Evolutionary conservation across 2,888 invertebrate species (phyloP).

Genomic region (Ecliptopera silaceata): DNA sequence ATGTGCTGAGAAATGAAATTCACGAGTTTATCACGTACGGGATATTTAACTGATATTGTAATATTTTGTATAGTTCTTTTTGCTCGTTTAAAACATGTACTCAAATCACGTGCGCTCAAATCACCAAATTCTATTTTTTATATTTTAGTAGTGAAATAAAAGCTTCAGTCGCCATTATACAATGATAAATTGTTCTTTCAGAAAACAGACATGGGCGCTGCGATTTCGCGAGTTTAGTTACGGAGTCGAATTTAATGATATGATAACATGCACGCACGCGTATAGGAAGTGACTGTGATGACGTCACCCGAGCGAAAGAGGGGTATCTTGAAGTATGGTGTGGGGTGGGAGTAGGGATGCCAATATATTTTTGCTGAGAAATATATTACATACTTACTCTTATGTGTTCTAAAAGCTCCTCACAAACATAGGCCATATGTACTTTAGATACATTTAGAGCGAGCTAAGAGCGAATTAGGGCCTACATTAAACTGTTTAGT

Average conservation of each 20-base stretch:
- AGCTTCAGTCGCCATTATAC: constrained; percentile 1
- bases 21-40: neutral
- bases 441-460: neutral
- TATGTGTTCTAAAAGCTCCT: neutral
- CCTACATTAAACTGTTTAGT: neutral
- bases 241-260: constrained; percentile 49
- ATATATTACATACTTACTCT: constrained; percentile 16
- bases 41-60: neutral
- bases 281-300: constrained; percentile 56
- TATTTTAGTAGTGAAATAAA: neutral
- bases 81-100: too few relatives aligned
- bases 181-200: constrained; percentile 13
- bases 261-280: constrained; percentile 48
- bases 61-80: neutral
- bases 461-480: neutral
- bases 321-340: constrained; percentile 42
- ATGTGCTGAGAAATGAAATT: neutral
- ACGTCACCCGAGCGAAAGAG: constrained; percentile 60
- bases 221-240: constrained; percentile 42
- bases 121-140: too few relatives aligned
- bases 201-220: neutral
- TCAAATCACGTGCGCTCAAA: too few relatives aligned
- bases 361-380: constrained; percentile 14
- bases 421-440: neutral
- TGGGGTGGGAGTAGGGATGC: constrained; percentile 33